Evolutionary conservation across 2,888 invertebrate species (phyloP).

Genomic region (Opisthograptis luteolata): DNA sequence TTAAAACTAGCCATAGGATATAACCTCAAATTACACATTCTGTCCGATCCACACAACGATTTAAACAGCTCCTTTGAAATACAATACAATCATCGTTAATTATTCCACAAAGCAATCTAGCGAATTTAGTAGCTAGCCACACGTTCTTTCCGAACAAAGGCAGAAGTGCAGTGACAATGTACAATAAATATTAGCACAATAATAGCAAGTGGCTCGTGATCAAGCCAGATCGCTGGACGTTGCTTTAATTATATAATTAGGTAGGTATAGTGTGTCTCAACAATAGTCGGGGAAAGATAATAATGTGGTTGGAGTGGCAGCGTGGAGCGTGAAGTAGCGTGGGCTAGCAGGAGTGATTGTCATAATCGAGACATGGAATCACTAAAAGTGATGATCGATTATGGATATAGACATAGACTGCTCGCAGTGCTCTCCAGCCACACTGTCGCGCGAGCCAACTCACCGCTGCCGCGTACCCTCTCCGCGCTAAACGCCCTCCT

Average conservation of each 20-base stretch:
- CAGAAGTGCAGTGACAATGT: slow-evolving; percentile 2
- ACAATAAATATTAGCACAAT: slow-evolving; percentile 3
- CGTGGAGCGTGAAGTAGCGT: neutral
- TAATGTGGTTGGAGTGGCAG: neutral
- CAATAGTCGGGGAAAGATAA: neutral
- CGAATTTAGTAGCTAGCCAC: neutral
- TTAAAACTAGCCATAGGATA: too few species aligned
- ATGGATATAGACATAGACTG: too few species aligned
- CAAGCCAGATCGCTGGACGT: slow-evolving; percentile 17
- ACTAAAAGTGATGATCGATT: too few species aligned
- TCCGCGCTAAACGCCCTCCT: too few species aligned
- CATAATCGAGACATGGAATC: too few species aligned
- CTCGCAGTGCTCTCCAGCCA: too few species aligned
- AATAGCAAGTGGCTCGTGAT: slow-evolving; percentile 1
- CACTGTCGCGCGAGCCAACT: too few species aligned
- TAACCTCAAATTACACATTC: too few species aligned
- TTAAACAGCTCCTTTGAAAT: neutral
- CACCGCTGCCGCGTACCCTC: too few species aligned
- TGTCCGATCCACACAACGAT: too few species aligned
- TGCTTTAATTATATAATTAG: slow-evolving; percentile 55
- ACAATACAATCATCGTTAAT: neutral
- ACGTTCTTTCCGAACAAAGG: neutral
- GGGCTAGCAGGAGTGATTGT: too few species aligned
- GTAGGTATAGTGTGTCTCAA: slow-evolving; percentile 41
- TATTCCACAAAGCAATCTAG: neutral